Percentiles rank a stretch among this genome's conserved stretches.
phyloP scores from a whole-genome alignment of 2,797 vertebrate species.

The Gymnodraco acuticeps region DNA sequence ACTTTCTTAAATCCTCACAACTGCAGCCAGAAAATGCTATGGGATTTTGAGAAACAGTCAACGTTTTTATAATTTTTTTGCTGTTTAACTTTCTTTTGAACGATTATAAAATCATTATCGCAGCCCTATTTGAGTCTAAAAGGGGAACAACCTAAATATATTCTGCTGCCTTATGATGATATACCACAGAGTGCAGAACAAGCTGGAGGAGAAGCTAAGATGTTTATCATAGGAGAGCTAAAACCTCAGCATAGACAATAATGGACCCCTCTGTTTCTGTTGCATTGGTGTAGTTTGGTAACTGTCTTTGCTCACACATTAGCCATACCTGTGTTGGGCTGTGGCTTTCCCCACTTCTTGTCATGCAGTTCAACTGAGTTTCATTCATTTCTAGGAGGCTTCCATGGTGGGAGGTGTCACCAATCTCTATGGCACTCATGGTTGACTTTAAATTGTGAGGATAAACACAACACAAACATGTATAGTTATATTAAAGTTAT shows the following conservation, averaged over 20 bases:
- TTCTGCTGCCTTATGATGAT: not conserved
- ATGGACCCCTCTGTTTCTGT: not conserved
- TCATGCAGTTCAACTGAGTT: too few species aligned
- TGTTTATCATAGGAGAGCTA: not conserved
- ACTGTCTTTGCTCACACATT: not conserved
- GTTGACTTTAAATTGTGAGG: constrained; percentile 3
- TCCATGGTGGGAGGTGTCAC: too few species aligned
- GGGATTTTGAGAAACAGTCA: too few species aligned
- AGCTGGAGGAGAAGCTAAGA: not conserved
- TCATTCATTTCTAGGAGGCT: not conserved
- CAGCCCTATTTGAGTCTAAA: too few species aligned
- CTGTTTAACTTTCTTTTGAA: too few species aligned
- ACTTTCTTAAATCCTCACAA: not conserved
- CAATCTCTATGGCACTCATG: not conserved
- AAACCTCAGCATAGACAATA: not conserved
- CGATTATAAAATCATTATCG: too few species aligned
- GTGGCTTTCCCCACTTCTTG: too few species aligned
- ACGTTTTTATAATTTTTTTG: too few species aligned
- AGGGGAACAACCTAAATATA: too few species aligned
- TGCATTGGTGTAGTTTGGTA: not conserved
- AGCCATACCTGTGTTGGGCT: too few species aligned
- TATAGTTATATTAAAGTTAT: not conserved
- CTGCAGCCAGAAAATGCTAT: not conserved
- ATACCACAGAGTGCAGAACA: not conserved
- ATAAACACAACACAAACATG: too few species aligned